A percentile compares a stretch with the other conserved stretches of the same genome.
Evolutionary conservation across 1,140 invertebrate genomes (phyloP).

Genomic region (Drosophila carrolli): DNA sequence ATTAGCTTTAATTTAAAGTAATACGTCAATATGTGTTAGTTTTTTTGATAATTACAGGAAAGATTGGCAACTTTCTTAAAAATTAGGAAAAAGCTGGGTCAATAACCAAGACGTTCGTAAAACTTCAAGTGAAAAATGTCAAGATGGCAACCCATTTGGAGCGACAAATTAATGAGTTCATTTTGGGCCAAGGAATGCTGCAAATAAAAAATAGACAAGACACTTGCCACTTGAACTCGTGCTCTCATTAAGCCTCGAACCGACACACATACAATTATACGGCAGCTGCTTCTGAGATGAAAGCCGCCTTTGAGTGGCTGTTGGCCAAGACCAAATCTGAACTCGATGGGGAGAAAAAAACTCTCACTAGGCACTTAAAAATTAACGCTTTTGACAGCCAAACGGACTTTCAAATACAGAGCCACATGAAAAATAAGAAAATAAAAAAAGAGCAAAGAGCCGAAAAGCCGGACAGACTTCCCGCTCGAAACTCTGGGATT

Average conservation of each 20-base stretch:
- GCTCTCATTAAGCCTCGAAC: slow-evolving; percentile 68
- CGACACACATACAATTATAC: slow-evolving; percentile 33
- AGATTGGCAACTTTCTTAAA: background rate
- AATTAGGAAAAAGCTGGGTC: slow-evolving; percentile 27
- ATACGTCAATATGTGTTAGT: background rate
- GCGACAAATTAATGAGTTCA: slow-evolving; percentile 77
- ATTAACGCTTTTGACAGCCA: slow-evolving; percentile 83
- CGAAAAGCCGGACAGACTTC: slow-evolving; percentile 17
- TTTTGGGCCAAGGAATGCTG: slow-evolving; percentile 64
- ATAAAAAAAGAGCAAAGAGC: slow-evolving; percentile 26
- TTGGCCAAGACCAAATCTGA: slow-evolving; percentile 27
- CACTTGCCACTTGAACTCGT: slow-evolving; percentile 76
- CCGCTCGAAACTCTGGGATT: slow-evolving; percentile 40
- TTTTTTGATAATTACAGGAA: no score
- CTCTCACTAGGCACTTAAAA: slow-evolving; percentile 83
- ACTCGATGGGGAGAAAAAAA: slow-evolving; percentile 40
- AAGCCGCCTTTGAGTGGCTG: slow-evolving; percentile 38
- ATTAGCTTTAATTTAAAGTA: no score
- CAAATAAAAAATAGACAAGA: slow-evolving; percentile 80
- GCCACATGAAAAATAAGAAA: slow-evolving; percentile 19
- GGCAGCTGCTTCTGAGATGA: slow-evolving; percentile 61
- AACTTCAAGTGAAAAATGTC: slow-evolving; percentile 50
- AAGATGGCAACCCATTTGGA: slow-evolving; percentile 57
- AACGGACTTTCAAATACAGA: slow-evolving; percentile 81
- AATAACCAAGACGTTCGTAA: slow-evolving; percentile 41